Evolutionary conservation across 2,888 invertebrate genomes (phyloP).

Genomic region (Andrena bucephala): DNA sequence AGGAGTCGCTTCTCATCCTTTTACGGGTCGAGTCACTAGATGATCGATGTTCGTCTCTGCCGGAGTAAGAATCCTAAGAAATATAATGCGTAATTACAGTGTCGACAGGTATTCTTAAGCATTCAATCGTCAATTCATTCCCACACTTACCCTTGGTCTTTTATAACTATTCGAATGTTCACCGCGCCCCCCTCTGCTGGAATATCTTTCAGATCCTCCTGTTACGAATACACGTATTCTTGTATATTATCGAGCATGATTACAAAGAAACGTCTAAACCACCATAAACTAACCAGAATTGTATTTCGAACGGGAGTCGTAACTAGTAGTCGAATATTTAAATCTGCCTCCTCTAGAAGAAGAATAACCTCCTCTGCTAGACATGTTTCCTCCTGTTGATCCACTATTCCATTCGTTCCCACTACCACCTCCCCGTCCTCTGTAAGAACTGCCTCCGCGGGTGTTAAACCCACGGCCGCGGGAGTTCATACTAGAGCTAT

Average conservation of each 20-base stretch:
- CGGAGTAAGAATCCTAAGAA: constrained; percentile 80
- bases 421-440: constrained; percentile 79
- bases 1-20: constrained; percentile 81
- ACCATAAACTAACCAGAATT: constrained; percentile 76
- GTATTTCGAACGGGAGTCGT: constrained; percentile 82
- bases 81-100: neutral
- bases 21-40: constrained; percentile 81
- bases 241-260: neutral
- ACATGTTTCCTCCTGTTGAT: constrained; percentile 74
- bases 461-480: constrained; percentile 81
- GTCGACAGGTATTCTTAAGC: neutral
- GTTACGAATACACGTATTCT: constrained; percentile 16
- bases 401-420: constrained; percentile 79
- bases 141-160: constrained; percentile 78
- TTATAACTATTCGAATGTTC: constrained; percentile 82
- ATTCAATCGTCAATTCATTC: neutral
- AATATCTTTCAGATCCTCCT: constrained; percentile 81
- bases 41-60: constrained; percentile 82
- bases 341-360: constrained; percentile 82
- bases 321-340: constrained; percentile 80
- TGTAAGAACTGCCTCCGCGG: constrained; percentile 80
- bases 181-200: constrained; percentile 80
- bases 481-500: constrained; percentile 80
- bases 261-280: neutral
- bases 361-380: constrained; percentile 80